These are phyloP conservation scores for Henricia sp. DNA, from an alignment of 53 echinoderm and acorn worm species.

Conservation along the genomic window DNA sequence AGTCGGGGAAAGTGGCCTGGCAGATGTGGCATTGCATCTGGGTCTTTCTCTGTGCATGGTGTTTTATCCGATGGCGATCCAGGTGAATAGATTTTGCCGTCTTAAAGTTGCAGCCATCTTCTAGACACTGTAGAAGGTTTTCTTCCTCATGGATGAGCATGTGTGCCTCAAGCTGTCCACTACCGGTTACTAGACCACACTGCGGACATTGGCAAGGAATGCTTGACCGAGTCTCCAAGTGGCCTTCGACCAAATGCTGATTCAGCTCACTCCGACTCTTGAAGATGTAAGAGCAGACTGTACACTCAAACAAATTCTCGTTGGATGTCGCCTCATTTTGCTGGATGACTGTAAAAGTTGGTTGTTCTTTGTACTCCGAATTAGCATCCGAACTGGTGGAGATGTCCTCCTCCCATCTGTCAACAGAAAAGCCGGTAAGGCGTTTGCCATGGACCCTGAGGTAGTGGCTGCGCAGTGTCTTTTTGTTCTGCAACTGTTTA, in stretches of 20 bases:
- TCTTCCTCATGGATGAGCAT: conserved; percentile 80
- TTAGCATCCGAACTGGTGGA: neutral
- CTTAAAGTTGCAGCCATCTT: conserved; percentile 75
- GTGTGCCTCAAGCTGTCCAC: conserved; percentile 83
- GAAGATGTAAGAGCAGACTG: conserved; percentile 58
- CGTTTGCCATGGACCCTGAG: conserved; percentile 47
- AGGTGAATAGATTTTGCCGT: conserved; percentile 45
- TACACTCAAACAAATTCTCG: conserved; percentile 63
- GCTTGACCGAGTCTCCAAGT: conserved; percentile 52
- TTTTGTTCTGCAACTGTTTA: conserved; percentile 68
- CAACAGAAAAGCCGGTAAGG: neutral
- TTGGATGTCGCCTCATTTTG: neutral
- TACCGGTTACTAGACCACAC: conserved; percentile 85
- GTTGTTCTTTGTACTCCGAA: neutral
- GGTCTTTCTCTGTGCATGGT: conserved; percentile 2
- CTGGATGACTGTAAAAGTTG: neutral
- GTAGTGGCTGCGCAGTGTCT: conserved; percentile 69
- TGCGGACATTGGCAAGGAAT: conserved; percentile 85
- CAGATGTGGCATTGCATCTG: conserved; percentile 31
- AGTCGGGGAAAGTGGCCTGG: conserved; percentile 28
- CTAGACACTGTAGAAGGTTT: conserved; percentile 74
- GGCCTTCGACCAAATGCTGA: conserved; percentile 65
- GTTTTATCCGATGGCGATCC: conserved; percentile 35
- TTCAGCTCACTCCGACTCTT: conserved; percentile 64
- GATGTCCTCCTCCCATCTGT: neutral